Evolutionary conservation across 1,140 invertebrate genomes (phyloP).

Genomic region (Tribolium madens): DNA sequence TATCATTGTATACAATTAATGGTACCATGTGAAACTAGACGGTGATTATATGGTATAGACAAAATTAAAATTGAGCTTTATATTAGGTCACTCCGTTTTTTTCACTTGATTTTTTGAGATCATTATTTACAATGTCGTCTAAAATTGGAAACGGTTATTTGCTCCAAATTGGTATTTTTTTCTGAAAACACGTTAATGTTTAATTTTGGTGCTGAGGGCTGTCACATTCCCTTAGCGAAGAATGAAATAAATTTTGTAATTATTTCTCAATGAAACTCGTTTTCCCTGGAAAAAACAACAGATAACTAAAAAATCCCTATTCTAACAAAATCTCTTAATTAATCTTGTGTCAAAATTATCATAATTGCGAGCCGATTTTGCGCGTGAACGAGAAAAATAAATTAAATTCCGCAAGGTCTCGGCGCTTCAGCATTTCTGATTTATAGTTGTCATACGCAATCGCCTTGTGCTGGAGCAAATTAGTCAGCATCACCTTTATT

Average conservation of each 20-base stretch:
- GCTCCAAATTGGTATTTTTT: conserved; percentile 2
- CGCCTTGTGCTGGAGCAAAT: conserved; percentile 1
- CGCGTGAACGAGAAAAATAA: background rate
- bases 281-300: background rate
- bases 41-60: background rate
- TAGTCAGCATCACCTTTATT: conserved; percentile 26
- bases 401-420: background rate
- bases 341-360: background rate
- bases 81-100: too few relatives aligned
- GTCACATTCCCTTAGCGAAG: conserved; percentile 2
- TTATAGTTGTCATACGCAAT: conserved; percentile 26
- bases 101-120: too few relatives aligned
- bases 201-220: background rate
- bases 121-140: too few relatives aligned
- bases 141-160: background rate
- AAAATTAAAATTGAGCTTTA: too few relatives aligned
- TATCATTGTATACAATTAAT: background rate
- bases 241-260: conserved; percentile 1
- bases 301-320: background rate
- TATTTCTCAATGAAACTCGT: background rate
- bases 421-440: conserved; percentile 6
- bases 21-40: background rate
- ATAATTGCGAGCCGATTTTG: background rate
- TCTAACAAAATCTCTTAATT: background rate
- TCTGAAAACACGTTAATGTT: conserved; percentile 3